Conservation (phyloP, 2,888 invertebrate species). For the Coelopa pilipes region DNA sequence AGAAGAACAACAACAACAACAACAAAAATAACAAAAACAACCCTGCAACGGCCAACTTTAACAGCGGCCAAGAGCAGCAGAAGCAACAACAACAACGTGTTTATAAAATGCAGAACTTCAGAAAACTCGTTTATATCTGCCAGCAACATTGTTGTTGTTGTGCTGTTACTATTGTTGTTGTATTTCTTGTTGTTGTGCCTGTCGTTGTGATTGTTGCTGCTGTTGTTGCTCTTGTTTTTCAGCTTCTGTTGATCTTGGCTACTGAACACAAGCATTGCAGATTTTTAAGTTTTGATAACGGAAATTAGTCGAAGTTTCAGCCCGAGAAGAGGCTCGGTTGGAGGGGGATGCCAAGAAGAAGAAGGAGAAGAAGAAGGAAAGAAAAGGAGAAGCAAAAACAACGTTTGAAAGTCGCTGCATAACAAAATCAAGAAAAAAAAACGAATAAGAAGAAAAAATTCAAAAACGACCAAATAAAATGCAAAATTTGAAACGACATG, state of each 20-base stretch:
- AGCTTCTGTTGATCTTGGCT: background rate
- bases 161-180: background rate
- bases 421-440: background rate
- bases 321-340: background rate
- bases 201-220: too few relatives aligned
- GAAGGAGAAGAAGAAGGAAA: too few relatives aligned
- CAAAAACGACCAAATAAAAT: too few relatives aligned
- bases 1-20: background rate
- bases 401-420: background rate
- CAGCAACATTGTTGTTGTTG: background rate
- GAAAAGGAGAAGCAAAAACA: background rate
- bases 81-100: too few relatives aligned
- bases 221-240: background rate
- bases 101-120: too few relatives aligned
- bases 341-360: too few relatives aligned
- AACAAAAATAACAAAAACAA: constrained; percentile 4
- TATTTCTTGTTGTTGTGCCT: background rate
- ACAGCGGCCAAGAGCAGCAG: too few relatives aligned
- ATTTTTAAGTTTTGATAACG: constrained; percentile 19
- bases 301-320: constrained; percentile 10
- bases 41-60: too few relatives aligned
- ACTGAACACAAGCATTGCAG: constrained; percentile 12
- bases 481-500: background rate
- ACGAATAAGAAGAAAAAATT: too few relatives aligned
- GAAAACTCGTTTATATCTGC: background rate